phyloP scores from a whole-genome alignment of 2,888 invertebrate genomes.

The Neocrepidodera transversa region DNA sequence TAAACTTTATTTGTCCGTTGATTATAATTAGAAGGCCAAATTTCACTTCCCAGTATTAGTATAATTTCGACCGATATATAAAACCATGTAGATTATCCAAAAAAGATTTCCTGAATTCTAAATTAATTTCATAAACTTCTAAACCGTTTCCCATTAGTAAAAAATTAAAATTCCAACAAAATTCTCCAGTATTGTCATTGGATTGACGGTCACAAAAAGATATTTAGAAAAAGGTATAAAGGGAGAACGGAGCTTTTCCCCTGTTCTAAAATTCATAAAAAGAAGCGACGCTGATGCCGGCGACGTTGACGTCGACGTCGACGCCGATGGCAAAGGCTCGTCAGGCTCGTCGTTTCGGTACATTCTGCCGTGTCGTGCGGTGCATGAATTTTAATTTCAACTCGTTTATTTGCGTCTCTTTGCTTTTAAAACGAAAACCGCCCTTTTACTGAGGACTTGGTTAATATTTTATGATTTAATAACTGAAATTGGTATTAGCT shows the following conservation, averaged over 20 bases:
- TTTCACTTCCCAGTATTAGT: too few species aligned
- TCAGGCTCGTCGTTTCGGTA: constrained; percentile 10
- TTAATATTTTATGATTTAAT: constrained; percentile 49
- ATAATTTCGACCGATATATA: too few species aligned
- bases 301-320: constrained; percentile 7
- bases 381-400: constrained; percentile 54
- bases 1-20: too few species aligned
- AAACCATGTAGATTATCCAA: too few species aligned
- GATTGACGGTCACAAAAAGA: constrained; percentile 3
- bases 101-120: too few species aligned
- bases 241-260: not conserved
- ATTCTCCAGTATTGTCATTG: constrained; percentile 9
- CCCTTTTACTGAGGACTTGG: constrained; percentile 46
- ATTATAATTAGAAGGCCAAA: too few species aligned
- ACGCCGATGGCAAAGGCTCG: not conserved
- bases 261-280: constrained; percentile 16
- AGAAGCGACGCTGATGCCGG: not conserved
- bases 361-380: constrained; percentile 26
- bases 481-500: constrained; percentile 47
- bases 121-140: too few species aligned
- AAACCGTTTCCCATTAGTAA: too few species aligned
- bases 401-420: constrained; percentile 46
- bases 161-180: constrained; percentile 12
- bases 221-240: constrained; percentile 8
- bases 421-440: constrained; percentile 47